phyloP scores from a whole-genome alignment of 2,888 invertebrate genomes.

The Bugula neritina region DNA sequence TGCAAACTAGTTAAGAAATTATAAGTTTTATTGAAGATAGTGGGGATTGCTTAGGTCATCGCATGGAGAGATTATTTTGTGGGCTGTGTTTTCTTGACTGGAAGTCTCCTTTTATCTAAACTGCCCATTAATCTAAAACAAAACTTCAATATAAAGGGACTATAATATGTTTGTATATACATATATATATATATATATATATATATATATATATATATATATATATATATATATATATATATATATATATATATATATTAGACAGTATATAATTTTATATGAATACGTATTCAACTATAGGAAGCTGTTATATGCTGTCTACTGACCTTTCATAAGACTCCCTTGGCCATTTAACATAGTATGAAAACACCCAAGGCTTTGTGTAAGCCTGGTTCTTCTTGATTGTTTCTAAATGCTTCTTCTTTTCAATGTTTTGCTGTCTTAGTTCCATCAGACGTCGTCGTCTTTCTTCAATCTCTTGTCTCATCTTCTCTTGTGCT shows the following conservation, averaged over 20 bases:
- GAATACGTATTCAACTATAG: no score
- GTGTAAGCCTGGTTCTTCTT: constrained; percentile 41
- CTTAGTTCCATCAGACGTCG: constrained; percentile 36
- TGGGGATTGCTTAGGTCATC: no score
- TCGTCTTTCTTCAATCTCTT: constrained; percentile 37
- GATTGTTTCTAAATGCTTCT: constrained; percentile 38
- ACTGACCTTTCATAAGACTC: constrained; percentile 43
- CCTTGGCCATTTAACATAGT: constrained; percentile 45
- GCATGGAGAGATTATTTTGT: no score
- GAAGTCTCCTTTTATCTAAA: neutral
- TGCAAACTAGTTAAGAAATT: no score
- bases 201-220: no score
- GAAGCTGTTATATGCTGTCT: no score
- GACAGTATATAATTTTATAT: no score
- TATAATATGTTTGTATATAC: no score
- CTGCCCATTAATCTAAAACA: neutral
- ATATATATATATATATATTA: no score
- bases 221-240: no score
- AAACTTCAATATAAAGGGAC: neutral
- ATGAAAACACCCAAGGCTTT: constrained; percentile 45
- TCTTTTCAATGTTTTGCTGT: constrained; percentile 41
- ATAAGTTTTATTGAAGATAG: no score
- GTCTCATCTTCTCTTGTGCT: constrained; percentile 36
- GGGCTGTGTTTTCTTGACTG: neutral
- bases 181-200: no score